These are phyloP conservation scores for Apolygus lucorum DNA, from an alignment of 1,140 invertebrate genomes.

Conservation along the genomic window DNA sequence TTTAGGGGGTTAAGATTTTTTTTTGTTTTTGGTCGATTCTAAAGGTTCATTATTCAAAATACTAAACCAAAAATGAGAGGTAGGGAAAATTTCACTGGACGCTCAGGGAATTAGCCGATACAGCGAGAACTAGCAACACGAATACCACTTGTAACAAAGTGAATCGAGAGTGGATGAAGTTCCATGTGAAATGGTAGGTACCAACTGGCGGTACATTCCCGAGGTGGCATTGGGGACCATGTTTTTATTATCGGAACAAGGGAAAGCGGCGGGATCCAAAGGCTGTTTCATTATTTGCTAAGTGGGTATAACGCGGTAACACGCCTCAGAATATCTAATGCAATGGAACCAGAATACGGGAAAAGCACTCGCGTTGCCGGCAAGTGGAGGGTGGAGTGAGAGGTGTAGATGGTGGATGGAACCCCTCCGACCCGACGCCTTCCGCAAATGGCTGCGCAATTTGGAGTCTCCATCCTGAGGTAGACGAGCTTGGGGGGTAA, in stretches of 20 bases:
- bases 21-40: no score
- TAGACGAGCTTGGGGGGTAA: neutral
- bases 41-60: no score
- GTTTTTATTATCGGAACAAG: neutral
- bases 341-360: neutral
- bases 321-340: neutral
- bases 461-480: neutral
- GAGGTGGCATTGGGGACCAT: no score
- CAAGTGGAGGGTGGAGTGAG: neutral
- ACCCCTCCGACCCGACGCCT: neutral
- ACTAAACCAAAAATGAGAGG: no score
- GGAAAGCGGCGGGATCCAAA: neutral
- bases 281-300: neutral
- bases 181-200: no score
- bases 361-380: neutral
- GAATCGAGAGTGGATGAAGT: no score
- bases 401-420: neutral
- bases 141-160: no score
- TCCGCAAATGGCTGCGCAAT: neutral
- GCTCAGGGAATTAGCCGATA: no score
- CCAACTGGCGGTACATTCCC: no score
- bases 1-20: no score
- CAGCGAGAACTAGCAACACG: no score
- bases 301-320: neutral
- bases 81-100: no score